These are phyloP conservation scores for Siphamia tubifer DNA, from an alignment of 2,113 vertebrate genomes.

Conservation along the genomic window DNA sequence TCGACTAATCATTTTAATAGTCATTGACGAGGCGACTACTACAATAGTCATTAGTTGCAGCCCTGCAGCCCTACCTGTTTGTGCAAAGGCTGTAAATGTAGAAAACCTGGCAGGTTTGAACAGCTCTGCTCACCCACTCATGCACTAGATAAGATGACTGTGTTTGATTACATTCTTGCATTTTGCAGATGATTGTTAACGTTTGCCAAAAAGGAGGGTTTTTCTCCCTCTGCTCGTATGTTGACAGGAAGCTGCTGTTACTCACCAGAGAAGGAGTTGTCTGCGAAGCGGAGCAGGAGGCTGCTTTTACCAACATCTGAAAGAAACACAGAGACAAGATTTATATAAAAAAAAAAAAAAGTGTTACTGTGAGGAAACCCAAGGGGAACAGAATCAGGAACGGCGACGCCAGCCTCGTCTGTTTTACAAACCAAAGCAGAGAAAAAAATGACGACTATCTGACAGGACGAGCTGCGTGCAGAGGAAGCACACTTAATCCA, in stretches of 20 bases:
- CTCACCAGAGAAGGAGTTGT: constrained; percentile 87
- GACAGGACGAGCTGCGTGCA: too few species aligned
- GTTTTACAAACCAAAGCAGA: background rate
- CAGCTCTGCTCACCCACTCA: background rate
- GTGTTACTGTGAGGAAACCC: background rate
- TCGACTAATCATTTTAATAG: too few species aligned
- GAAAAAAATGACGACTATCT: too few species aligned
- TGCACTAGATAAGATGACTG: background rate
- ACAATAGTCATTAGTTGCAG: too few species aligned
- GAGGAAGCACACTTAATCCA: too few species aligned
- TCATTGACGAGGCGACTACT: too few species aligned
- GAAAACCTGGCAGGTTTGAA: background rate
- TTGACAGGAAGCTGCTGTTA: background rate
- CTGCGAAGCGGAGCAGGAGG: constrained; percentile 84
- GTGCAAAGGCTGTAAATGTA: too few species aligned
- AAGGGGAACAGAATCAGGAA: background rate
- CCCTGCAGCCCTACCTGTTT: too few species aligned
- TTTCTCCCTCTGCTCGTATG: background rate
- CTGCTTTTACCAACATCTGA: constrained; percentile 89
- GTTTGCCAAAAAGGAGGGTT: background rate
- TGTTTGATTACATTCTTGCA: background rate
- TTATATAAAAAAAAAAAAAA: too few species aligned
- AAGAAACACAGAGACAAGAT: constrained; percentile 2
- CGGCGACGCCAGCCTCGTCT: background rate
- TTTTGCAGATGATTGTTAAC: background rate